Evolutionary conservation across 1,140 invertebrate species (phyloP), one percentile per base, ranked within the genome.

Genomic region (Drosophila tropicalis): DNA sequence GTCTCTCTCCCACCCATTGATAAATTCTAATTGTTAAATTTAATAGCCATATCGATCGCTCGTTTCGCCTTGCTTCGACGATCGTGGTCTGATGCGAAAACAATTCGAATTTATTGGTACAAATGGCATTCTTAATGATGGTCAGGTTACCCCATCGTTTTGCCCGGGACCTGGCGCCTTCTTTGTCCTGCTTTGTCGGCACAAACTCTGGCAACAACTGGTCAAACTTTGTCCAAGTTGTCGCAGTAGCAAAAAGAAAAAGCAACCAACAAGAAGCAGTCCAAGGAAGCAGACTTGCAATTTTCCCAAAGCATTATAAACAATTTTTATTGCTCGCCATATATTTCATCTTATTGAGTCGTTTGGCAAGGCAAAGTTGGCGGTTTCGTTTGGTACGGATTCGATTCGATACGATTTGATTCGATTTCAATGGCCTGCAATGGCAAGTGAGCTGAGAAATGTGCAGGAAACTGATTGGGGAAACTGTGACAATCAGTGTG

Each of bases 311-410:
- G 90, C 75, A 84, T 91, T 91, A 89, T 89, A 90, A 74, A 76
- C 90, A 76, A 91, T 91, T 91, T 91, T 91, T 91, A 91, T 91
- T 76, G 78, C 90, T 66, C 56, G 75, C 83, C 86, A 91, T 91
- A 90, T 91, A 91, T 91, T 91, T 91, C 90, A 90, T 91, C 86
- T 91, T 90, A 91, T 91, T 91, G 90, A 91, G 90, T 90, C 90
- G 90, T 91, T 87, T 63, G 61, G 63, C 62, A 57, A 51, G 15
- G 22, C 25, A n/a, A 40, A 40, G 62, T 54, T 47, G 44, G 47
- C 55, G 32, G 55, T 32, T 61, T 34, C 41, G 13, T 13, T 63
- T 32, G 13, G 19, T 10, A 15, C 17, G 64, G 64, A 34, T 7
- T 17, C n/a, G n/a, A 17, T 47, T 47, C 44, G 56, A 54, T 65